phyloP scores from a whole-genome alignment of 2,888 invertebrate species.

The Diarsia brunnea region DNA sequence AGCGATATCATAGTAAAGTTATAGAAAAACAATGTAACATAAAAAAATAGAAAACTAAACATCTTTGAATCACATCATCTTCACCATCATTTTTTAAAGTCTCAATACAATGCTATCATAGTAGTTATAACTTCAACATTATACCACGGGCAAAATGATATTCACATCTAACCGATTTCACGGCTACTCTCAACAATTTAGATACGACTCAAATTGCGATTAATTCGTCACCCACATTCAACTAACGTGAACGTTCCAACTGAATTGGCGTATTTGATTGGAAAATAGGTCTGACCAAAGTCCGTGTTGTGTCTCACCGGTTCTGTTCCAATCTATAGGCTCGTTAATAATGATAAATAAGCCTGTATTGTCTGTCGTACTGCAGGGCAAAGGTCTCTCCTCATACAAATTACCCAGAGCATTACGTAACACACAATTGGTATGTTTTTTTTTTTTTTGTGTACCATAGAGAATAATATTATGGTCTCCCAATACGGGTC shows the following conservation, averaged over 20 bases:
- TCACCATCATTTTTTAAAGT: too few relatives aligned
- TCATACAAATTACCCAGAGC: background rate
- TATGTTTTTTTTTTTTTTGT: too few relatives aligned
- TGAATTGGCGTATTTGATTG: conserved; percentile 26
- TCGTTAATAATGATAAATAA: background rate
- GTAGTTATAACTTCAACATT: background rate
- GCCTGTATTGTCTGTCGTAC: background rate
- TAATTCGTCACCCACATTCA: conserved; percentile 29
- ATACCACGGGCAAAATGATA: background rate
- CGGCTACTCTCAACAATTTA: conserved; percentile 15
- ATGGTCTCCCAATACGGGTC: background rate
- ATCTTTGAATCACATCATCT: too few relatives aligned
- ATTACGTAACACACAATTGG: too few relatives aligned
- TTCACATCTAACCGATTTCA: conserved; percentile 19
- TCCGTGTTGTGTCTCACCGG: background rate
- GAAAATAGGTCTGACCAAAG: conserved; percentile 4
- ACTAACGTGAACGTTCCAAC: conserved; percentile 7
- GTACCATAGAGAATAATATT: too few relatives aligned
- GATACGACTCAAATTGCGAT: background rate
- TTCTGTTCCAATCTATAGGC: background rate
- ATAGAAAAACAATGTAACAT: too few relatives aligned
- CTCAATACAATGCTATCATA: background rate
- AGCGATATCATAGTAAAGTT: too few relatives aligned
- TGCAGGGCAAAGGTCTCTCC: background rate
- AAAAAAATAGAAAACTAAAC: too few relatives aligned